Conservation (phyloP, 2,797 vertebrate species). For the Gymnoscopelus braueri region DNA sequence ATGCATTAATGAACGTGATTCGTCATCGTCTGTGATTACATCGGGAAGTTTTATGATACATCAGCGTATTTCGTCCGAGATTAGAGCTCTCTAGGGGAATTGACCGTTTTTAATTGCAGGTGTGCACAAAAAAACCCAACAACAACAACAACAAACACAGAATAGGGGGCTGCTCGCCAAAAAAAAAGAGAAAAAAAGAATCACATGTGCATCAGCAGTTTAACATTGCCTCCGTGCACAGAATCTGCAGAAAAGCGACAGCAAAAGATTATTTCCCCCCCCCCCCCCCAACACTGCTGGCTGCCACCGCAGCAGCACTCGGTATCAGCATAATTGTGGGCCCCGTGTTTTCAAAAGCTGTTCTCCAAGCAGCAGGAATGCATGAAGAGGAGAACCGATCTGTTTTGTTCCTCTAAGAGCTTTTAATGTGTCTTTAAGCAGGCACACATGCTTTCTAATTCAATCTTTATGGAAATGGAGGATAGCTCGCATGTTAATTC, state of each 20-base stretch:
- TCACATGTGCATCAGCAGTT: slow-evolving; percentile 40
- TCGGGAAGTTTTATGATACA: slow-evolving; percentile 53
- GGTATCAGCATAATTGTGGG: slow-evolving; percentile 24
- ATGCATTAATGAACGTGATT: slow-evolving; percentile 52
- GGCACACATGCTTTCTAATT: slow-evolving; percentile 30
- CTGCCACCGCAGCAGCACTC: slow-evolving; percentile 15
- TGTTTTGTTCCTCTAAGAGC: slow-evolving; percentile 31
- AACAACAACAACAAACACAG: slow-evolving; percentile 6
- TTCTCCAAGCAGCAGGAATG: slow-evolving; percentile 9
- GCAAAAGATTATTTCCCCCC: slow-evolving; percentile 9
- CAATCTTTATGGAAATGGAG: slow-evolving; percentile 35
- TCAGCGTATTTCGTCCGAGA: slow-evolving; percentile 43
- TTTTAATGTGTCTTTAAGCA: slow-evolving; percentile 37
- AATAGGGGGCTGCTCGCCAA: slow-evolving; percentile 8
- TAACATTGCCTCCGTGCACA: slow-evolving; percentile 10
- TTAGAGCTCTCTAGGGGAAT: slow-evolving; percentile 31
- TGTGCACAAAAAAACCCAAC: slow-evolving; percentile 24
- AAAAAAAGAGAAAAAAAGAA: neutral
- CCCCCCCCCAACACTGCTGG: neutral
- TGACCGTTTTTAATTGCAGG: slow-evolving; percentile 45
- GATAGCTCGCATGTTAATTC: slow-evolving; percentile 23
- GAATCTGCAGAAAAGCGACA: slow-evolving; percentile 13
- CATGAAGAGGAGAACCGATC: slow-evolving; percentile 15
- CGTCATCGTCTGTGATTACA: slow-evolving; percentile 52
- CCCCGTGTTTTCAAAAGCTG: slow-evolving; percentile 7